A percentile compares a stretch with the other conserved stretches of the same genome.
These are phyloP conservation scores for Sipha flava DNA, from an alignment of 1,140 invertebrate species.

Conservation along the genomic window DNA sequence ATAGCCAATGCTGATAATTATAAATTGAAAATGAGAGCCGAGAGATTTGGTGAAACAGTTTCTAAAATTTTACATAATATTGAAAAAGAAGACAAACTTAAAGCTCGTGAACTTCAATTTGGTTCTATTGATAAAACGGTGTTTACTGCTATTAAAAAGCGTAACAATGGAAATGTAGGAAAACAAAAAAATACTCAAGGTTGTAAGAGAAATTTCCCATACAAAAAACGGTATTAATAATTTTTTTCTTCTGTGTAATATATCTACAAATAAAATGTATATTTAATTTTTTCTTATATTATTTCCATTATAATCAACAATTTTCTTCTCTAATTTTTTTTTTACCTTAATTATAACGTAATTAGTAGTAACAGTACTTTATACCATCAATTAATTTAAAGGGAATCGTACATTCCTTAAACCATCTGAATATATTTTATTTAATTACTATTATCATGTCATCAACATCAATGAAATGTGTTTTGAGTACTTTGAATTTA, in stretches of 20 bases:
- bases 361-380: background rate
- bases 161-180: background rate
- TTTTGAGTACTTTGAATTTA: conserved; percentile 10
- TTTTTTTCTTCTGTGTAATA: background rate
- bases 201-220: conserved; percentile 8
- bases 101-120: conserved; percentile 24
- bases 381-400: background rate
- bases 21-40: conserved; percentile 19
- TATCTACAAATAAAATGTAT: background rate
- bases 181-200: conserved; percentile 20
- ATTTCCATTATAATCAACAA: background rate
- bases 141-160: conserved; percentile 17
- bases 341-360: background rate
- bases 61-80: conserved; percentile 19
- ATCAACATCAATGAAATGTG: background rate
- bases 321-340: background rate
- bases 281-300: background rate
- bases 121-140: conserved; percentile 22
- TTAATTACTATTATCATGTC: background rate
- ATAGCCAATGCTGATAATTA: background rate
- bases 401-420: conserved; percentile 7
- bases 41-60: conserved; percentile 16
- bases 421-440: background rate
- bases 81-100: conserved; percentile 25
- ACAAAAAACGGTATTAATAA: conserved; percentile 18